Evolutionary conservation across 2,888 invertebrate species (phyloP).

Genomic region (Chymomyza caudatula): DNA sequence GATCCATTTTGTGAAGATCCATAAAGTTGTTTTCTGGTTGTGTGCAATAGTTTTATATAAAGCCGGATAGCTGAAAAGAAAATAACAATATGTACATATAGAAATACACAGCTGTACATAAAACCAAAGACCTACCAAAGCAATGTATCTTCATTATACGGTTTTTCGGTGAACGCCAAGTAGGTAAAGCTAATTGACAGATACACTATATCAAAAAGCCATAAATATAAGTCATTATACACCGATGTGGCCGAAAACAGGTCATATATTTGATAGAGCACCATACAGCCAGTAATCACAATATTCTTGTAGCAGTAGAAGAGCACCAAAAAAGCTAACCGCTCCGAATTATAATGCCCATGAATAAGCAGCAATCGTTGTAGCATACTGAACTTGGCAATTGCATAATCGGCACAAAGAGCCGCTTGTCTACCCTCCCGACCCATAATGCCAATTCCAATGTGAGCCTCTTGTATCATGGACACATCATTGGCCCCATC

Average conservation of each 20-base stretch:
- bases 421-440: slow-evolving; percentile 84
- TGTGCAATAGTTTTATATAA: slow-evolving; percentile 82
- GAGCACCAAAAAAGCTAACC: slow-evolving; percentile 85
- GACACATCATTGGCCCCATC: slow-evolving; percentile 98
- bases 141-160: slow-evolving; percentile 80
- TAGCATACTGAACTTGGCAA: slow-evolving; percentile 88
- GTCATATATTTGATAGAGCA: slow-evolving; percentile 79
- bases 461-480: slow-evolving; percentile 97
- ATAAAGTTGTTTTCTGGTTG: slow-evolving; percentile 82
- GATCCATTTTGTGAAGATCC: slow-evolving; percentile 82
- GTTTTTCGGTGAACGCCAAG: slow-evolving; percentile 87
- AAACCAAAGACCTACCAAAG: slow-evolving; percentile 75
- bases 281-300: slow-evolving; percentile 82
- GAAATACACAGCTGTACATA: slow-evolving; percentile 42
- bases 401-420: slow-evolving; percentile 89
- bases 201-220: slow-evolving; percentile 86
- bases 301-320: slow-evolving; percentile 92
- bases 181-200: slow-evolving; percentile 85
- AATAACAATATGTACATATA: neutral
- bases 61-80: slow-evolving; percentile 80
- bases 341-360: slow-evolving; percentile 88
- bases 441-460: slow-evolving; percentile 89
- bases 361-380: slow-evolving; percentile 86
- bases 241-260: slow-evolving; percentile 82
- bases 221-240: slow-evolving; percentile 85